phyloP scores from a whole-genome alignment of 2,113 vertebrate species.

The Sterna hirundo region DNA sequence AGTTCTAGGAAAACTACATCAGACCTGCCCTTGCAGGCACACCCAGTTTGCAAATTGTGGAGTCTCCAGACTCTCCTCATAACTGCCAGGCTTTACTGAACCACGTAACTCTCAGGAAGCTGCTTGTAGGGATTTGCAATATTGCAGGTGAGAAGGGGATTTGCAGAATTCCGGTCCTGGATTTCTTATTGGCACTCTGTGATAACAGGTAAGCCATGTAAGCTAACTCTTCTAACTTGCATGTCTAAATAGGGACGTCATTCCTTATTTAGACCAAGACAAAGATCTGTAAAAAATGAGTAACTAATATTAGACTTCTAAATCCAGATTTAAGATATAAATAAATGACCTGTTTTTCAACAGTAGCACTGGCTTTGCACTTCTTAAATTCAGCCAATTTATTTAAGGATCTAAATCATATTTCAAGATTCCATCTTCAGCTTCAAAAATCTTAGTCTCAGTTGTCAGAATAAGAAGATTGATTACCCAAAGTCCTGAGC shows the following conservation, averaged over 20 bases:
- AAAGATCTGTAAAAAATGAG: neutral
- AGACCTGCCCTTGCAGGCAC: neutral
- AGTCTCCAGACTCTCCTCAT: neutral
- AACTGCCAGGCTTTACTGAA: neutral
- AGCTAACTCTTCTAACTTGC: neutral
- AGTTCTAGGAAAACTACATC: neutral
- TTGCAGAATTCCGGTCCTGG: neutral
- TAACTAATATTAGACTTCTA: neutral
- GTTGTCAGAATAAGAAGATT: neutral
- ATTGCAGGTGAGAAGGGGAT: neutral
- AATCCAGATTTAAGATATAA: constrained; percentile 6
- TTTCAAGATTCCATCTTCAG: neutral
- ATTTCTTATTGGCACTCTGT: neutral
- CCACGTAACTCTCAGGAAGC: neutral
- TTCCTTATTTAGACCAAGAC: neutral
- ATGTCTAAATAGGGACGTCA: neutral
- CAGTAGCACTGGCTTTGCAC: neutral
- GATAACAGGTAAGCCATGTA: neutral
- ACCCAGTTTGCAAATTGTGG: neutral
- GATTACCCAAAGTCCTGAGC: neutral
- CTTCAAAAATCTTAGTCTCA: neutral
- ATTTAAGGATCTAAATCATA: neutral
- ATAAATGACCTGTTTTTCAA: constrained; percentile 11
- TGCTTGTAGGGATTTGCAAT: neutral
- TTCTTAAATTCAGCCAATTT: neutral